These are phyloP conservation scores for Psephotus haematonotus DNA, from an alignment of 2,113 vertebrate species.

Conservation along the genomic window DNA sequence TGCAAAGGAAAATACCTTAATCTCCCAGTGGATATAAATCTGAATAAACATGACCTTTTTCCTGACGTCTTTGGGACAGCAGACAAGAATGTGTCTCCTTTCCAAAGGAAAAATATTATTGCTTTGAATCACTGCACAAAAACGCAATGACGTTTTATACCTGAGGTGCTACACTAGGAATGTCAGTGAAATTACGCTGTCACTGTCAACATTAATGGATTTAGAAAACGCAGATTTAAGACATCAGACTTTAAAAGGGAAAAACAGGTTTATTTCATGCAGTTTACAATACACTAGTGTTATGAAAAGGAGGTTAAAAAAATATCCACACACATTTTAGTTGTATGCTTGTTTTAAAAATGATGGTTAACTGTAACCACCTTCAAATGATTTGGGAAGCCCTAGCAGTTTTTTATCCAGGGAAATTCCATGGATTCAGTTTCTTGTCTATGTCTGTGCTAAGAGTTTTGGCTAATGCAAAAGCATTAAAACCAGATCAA, in stretches of 20 bases:
- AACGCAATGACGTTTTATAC: not conserved
- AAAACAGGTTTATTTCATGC: constrained; percentile 60
- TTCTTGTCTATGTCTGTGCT: constrained; percentile 25
- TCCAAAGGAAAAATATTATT: not conserved
- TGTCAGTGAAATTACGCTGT: not conserved
- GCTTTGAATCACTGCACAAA: not conserved
- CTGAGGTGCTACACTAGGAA: not conserved
- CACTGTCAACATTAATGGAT: not conserved
- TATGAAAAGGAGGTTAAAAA: constrained; percentile 63
- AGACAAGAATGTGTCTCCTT: not conserved
- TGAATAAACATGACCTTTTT: not conserved
- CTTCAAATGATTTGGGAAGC: constrained; percentile 21
- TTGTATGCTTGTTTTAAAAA: constrained; percentile 45
- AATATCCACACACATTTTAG: constrained; percentile 45
- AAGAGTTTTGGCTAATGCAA: constrained; percentile 26
- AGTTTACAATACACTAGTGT: constrained; percentile 51
- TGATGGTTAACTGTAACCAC: constrained; percentile 18
- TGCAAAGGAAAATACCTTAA: not conserved
- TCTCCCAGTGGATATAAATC: not conserved
- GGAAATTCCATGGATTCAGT: not conserved
- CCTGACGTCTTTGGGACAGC: not conserved
- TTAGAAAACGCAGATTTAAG: constrained; percentile 2
- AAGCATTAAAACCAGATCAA: constrained; percentile 41
- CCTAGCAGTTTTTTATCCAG: constrained; percentile 13
- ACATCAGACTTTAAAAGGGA: constrained; percentile 50